Evolutionary conservation across 2,888 invertebrate genomes (phyloP).

Genomic region (Serrognathus titanus): DNA sequence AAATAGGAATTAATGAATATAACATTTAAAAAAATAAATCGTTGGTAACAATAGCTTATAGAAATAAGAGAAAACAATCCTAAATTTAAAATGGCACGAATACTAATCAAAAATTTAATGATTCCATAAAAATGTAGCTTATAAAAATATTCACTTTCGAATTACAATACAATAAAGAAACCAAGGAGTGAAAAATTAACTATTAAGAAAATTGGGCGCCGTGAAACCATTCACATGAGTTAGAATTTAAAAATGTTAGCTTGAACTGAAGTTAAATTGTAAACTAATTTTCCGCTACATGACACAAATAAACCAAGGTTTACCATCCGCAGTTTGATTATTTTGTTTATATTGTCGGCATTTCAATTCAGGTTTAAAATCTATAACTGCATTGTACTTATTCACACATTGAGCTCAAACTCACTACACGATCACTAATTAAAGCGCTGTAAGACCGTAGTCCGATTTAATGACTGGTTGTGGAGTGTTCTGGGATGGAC

Average conservation of each 20-base stretch:
- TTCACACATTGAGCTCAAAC: conserved; percentile 13
- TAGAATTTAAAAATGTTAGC: conserved; percentile 29
- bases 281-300: conserved; percentile 18
- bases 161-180: conserved; percentile 11
- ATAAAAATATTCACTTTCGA: conserved; percentile 12
- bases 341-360: conserved; percentile 39
- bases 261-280: conserved; percentile 27
- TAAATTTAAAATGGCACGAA: conserved; percentile 35
- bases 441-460: conserved; percentile 80
- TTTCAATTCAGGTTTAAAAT: conserved; percentile 19
- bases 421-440: conserved; percentile 39
- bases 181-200: conserved; percentile 18
- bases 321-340: conserved; percentile 28
- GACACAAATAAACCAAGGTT: conserved; percentile 19
- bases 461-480: conserved; percentile 76
- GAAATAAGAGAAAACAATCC: conserved; percentile 26
- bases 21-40: too few species aligned
- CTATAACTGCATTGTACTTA: conserved; percentile 6
- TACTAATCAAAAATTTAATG: conserved; percentile 6
- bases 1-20: too few species aligned
- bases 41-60: conserved; percentile 5
- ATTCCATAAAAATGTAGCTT: conserved; percentile 10
- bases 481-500: conserved; percentile 52
- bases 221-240: conserved; percentile 30
- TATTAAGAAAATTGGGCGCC: conserved; percentile 11